Evolutionary conservation across 2,797 vertebrate genomes (phyloP), one percentile per base, ranked within the genome.

Genomic region (Enoplosus armatus): DNA sequence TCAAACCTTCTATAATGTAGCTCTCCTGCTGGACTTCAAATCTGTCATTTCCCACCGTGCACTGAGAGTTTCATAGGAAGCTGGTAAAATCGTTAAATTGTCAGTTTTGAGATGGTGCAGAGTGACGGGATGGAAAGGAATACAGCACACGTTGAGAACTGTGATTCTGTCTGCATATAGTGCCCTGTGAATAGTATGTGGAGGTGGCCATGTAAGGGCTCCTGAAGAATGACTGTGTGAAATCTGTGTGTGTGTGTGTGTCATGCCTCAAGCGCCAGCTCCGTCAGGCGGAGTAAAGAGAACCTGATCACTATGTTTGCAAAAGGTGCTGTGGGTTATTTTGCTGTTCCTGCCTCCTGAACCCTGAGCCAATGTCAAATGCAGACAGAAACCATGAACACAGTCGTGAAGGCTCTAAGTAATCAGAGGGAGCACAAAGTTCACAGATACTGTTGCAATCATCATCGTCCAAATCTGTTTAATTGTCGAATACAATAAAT

Each of bases 81-180:
- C 95, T 96, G 96, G 93, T 95, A 96, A 96, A 97, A 95, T 94
- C 93, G 90, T 97, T 97, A 97, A 95, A 93, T 94, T 95, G 94
- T 96, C 93, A 92, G 87, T 90, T 93, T 92, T 94, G 94, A 96
- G 92, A 91, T 91, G 94, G 92, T 94, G 90, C 91, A 90, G 94
- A 95, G 86, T 95, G 95, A 94, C 90, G 91, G 85, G 85, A 85
- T 80, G 94, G 92, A 95, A 95, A 94, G 84, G 92, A 90, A 92
- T 90, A 88, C 87, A 90, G 81, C 79, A 85, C 85, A 31, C 82
- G 81, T 54, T 55, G 78, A 91, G 87, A 90, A 72, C 87, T 7
- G 43, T 58, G 92, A 93, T 93, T 90, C 80, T 87, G 72, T 85
- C 90, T 20, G 12, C 45, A 3, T 61, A 63, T 15, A 72, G 83